Conservation (phyloP, 1,140 invertebrate species). For the Hyles euphorbiae region DNA sequence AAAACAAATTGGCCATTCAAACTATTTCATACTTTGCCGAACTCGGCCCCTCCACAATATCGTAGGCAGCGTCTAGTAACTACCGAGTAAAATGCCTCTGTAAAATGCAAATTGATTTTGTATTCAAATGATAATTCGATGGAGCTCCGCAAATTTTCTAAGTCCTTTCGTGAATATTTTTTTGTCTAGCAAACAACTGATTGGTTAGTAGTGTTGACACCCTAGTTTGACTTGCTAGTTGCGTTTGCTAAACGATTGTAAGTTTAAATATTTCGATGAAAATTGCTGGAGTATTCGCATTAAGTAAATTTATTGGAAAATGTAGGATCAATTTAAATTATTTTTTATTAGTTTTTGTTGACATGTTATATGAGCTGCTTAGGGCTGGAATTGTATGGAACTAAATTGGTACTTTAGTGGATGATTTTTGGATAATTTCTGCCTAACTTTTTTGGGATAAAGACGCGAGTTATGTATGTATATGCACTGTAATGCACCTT, state of each 20-base stretch:
- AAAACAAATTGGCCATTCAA: constrained; percentile 11
- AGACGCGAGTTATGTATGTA: too few species aligned
- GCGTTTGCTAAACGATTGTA: background rate
- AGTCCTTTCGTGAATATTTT: constrained; percentile 19
- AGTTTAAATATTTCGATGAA: too few species aligned
- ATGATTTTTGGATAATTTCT: too few species aligned
- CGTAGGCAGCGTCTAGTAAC: constrained; percentile 29
- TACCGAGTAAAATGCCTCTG: constrained; percentile 36
- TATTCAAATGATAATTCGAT: constrained; percentile 56
- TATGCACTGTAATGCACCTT: too few species aligned
- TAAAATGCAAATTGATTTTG: constrained; percentile 52
- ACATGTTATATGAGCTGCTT: too few species aligned
- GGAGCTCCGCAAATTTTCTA: constrained; percentile 26
- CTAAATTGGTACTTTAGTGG: too few species aligned
- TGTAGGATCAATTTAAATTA: too few species aligned
- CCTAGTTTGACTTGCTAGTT: constrained; percentile 2
- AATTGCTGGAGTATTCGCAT: too few species aligned
- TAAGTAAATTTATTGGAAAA: too few species aligned
- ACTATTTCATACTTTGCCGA: constrained; percentile 7
- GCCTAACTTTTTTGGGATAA: too few species aligned
- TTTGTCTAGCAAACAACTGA: constrained; percentile 25
- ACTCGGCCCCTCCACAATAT: constrained; percentile 5
- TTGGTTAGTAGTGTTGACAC: constrained; percentile 16
- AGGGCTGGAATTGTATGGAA: too few species aligned
- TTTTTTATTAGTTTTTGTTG: too few species aligned